phyloP scores from a whole-genome alignment of 2,797 vertebrate species.

The Characodon lateralis region DNA sequence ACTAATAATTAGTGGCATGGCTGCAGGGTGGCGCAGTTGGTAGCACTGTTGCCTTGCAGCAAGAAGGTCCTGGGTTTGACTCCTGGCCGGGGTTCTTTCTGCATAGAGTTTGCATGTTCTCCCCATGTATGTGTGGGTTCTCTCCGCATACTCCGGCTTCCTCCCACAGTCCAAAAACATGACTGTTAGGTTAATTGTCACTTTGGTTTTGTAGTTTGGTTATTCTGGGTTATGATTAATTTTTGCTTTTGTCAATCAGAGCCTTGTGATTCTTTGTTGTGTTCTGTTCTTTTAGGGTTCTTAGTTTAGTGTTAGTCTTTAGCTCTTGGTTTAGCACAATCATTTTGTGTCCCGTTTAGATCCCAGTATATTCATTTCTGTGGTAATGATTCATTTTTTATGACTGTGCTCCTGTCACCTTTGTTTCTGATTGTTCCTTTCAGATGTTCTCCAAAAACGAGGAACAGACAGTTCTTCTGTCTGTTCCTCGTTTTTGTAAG shows the following conservation, averaged over 20 bases:
- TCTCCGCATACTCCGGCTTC: too few species aligned
- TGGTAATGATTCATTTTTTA: neutral
- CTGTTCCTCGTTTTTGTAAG: neutral
- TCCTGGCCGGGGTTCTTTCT: too few species aligned
- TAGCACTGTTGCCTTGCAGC: too few species aligned
- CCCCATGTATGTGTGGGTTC: too few species aligned
- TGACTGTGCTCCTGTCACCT: neutral
- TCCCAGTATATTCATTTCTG: neutral
- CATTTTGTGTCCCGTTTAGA: neutral
- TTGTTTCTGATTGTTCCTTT: neutral
- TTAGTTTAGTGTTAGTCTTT: neutral
- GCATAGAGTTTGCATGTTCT: too few species aligned
- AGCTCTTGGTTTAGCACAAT: neutral
- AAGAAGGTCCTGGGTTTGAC: too few species aligned
- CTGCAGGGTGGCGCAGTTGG: too few species aligned
- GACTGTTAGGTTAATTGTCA: neutral
- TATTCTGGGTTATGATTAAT: neutral
- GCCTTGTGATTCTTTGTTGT: neutral
- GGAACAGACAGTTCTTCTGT: neutral
- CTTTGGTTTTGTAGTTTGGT: neutral
- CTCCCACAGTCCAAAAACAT: too few species aligned
- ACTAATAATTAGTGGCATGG: too few species aligned
- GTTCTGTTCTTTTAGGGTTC: neutral
- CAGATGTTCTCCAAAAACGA: neutral
- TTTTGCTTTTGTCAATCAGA: neutral